Base-by-base conservation (phyloP, 2,797 vertebrate genomes). In the Sternotherus odoratus region DNA sequence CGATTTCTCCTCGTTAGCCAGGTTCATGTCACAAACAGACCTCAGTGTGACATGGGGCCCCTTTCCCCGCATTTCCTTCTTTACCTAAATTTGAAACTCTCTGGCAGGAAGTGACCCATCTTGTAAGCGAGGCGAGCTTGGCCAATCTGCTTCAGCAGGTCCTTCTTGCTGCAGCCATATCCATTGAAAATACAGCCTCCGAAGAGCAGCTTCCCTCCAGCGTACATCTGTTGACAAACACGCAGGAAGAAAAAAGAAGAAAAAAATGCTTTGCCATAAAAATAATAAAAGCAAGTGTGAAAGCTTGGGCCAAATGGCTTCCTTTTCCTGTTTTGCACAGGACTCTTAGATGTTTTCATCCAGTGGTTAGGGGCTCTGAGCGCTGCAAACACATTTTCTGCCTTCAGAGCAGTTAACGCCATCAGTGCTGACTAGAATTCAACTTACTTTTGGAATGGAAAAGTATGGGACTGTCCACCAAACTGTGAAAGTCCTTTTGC, bases 21-120 rank as follows among this genome's bases (percentile, higher is more conserved):
- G 66, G 43, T 48, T 16, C 57, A 50, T 30, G 12, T 39, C 36
- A 46, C 72, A 63, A 82, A 83, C 43, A 75, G n/a, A 85, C 26
- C 63, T 83, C 8, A 8, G 11, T 30, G 54, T 53, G 46, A 77
- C 74, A 12, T 4, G 16, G 12, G 26, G 50, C 83, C 54, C 51
- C 79, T 30, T 33, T 57, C 43, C 16, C 23, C 53, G 11, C 12
- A 2, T 60, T 95, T 94, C 91, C 88, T 79, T 39, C 82, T 79
- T 96, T 91, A 97, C 96, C 92, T 94, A 82, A 97, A 95, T 90
- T 97, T 96, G 92, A 94, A 97, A 94, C 95, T 78, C 23, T 93
- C 89, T 12, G 89, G 95, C 87, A 97, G 95, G 95, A 97, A 97
- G 92, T 84, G 94, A 49, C 94, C 96, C 93, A 92, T 95, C 78